Percentiles rank a stretch among this genome's conserved stretches.
phyloP scores from a whole-genome alignment of 2,888 invertebrate genomes.

The Ctena decussata region DNA sequence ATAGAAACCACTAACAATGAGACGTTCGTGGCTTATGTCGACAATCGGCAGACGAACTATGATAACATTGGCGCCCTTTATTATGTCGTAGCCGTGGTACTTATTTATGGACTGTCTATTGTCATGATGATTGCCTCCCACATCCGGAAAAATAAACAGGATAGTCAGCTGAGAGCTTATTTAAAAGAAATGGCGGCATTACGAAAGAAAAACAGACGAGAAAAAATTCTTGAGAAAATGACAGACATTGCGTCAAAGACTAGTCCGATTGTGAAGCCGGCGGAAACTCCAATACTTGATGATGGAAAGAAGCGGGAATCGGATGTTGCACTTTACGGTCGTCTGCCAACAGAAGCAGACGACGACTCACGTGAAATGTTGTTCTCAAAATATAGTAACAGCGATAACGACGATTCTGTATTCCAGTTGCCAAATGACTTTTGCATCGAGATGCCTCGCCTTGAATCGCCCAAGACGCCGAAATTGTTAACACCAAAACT shows the following conservation, averaged over 20 bases:
- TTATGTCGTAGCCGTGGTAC: conserved; percentile 86
- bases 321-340: conserved; percentile 41
- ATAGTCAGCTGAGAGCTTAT: conserved; percentile 83
- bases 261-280: conserved; percentile 24
- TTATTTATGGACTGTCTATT: conserved; percentile 85
- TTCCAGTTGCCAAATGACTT: conserved; percentile 71
- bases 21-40: conserved; percentile 75
- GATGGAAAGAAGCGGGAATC: conserved; percentile 14
- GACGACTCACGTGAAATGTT: conserved; percentile 61
- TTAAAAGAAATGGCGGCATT: conserved; percentile 84
- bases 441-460: conserved; percentile 43
- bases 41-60: conserved; percentile 70
- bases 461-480: conserved; percentile 51
- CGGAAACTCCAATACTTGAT: conserved; percentile 41
- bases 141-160: conserved; percentile 85
- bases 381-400: conserved; percentile 62
- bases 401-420: conserved; percentile 76
- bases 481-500: conserved; percentile 51
- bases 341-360: conserved; percentile 59
- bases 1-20: conserved; percentile 71
- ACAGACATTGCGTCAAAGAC: conserved; percentile 63
- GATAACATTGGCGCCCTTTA: conserved; percentile 85
- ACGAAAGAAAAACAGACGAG: conserved; percentile 80
- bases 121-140: conserved; percentile 86
- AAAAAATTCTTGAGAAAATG: conserved; percentile 79